Evolutionary conservation across 92 coral and sea anemone genomes (phyloP), one percentile per base, ranked within the genome.

Genomic region (Zoanthus solanderi): DNA sequence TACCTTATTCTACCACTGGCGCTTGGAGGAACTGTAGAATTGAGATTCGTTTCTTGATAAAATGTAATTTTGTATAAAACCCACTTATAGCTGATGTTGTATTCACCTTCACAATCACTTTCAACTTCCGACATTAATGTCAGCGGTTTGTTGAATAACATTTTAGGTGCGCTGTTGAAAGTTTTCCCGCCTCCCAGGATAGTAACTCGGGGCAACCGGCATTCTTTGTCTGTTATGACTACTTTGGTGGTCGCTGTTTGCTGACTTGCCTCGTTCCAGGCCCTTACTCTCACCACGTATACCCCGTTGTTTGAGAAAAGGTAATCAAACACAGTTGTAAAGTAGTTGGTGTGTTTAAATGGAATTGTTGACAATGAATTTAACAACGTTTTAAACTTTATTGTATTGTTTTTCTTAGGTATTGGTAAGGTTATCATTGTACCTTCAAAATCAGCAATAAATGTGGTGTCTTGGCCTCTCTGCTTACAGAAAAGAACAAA

Each of bases 401-500:
- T 50, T 69, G 47, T 12, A 53, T 79, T 71, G 31, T 90, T 85
- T 2, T 60, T 53, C 37, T 17, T 58, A 2, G 89, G 87, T 9
- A 57, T 60, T 7, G 72, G 14, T 11, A 95, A 71, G 16, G 90
- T 78, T 6, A 78, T 28, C 4, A 6, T 14, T 30, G 15, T 48
- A 11, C 75, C 89, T 11, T 93, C 99, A 1, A 90, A 74, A 18
- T 90, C 79, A 31, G 92, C 88, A 52, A 90, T 90, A 85, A 97
- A 97, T 11, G 32, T 72, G 1, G 99, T 93, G 48, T 87, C 42
- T 18, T 84, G 92, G 32, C 99, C 99, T 16, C 84, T 85, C 9
- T 87, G 88, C 10, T 92, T 92, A 66, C 97, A 97, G 75, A 97
- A 93, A 37, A 95, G 84, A 63, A 95, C 88, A 71, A 97, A 95